Percentiles rank a stretch among this genome's conserved stretches.
These are phyloP conservation scores for Cosmia trapezina DNA, from an alignment of 2,888 invertebrate species.

Conservation along the genomic window DNA sequence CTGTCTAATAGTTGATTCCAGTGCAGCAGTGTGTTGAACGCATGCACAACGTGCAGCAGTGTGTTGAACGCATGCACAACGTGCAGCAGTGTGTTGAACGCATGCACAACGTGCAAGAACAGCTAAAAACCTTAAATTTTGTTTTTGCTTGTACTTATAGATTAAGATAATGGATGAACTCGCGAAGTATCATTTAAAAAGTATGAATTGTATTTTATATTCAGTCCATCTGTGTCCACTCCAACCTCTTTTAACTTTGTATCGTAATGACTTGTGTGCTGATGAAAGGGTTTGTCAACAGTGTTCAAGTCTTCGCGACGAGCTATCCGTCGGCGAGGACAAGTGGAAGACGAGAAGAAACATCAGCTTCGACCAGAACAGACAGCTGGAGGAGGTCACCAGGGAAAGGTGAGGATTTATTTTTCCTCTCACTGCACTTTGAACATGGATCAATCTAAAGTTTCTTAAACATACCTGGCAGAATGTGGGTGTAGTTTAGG, in stretches of 20 bases:
- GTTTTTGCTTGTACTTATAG: too few relatives aligned
- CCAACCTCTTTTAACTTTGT: neutral
- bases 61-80: too few relatives aligned
- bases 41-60: too few relatives aligned
- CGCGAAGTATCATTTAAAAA: neutral
- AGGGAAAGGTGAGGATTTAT: constrained; percentile 90
- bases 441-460: neutral
- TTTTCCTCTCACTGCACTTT: neutral
- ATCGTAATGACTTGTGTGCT: neutral
- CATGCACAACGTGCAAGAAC: too few relatives aligned
- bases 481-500: neutral
- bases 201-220: neutral
- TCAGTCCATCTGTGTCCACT: neutral
- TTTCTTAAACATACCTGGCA: neutral
- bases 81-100: too few relatives aligned
- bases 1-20: neutral
- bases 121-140: too few relatives aligned
- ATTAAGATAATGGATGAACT: too few relatives aligned
- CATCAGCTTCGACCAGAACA: constrained; percentile 87
- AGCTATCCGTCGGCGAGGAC: constrained; percentile 82
- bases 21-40: too few relatives aligned
- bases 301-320: constrained; percentile 85
- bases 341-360: constrained; percentile 87
- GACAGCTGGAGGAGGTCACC: constrained; percentile 90
- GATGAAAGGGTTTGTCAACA: constrained; percentile 64